Percentiles rank a stretch among this genome's conserved stretches.
Evolutionary conservation across 2,113 vertebrate genomes (phyloP).

Genomic region (Xenopus laevis): DNA sequence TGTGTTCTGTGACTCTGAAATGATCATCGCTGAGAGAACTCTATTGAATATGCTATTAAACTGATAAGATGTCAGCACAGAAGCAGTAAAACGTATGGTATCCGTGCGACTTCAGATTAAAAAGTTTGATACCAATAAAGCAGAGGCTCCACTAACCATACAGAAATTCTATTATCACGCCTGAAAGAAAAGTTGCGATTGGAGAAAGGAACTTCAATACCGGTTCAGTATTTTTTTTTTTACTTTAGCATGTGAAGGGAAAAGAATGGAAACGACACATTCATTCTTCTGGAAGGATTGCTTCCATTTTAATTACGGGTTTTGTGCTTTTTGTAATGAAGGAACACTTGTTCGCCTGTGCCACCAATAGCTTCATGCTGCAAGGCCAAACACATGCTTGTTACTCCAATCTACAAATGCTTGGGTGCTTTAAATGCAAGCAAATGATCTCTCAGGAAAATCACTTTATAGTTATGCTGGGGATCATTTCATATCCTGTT

Average conservation of each 20-base stretch:
- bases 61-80: constrained; percentile 15
- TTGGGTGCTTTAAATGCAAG: no score
- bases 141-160: constrained; percentile 2
- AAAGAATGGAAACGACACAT: not conserved
- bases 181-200: constrained; percentile 12
- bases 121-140: constrained; percentile 3
- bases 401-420: no score
- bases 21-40: constrained; percentile 31
- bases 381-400: not conserved
- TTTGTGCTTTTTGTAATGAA: not conserved
- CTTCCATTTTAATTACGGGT: constrained; percentile 2
- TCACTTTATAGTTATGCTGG: no score
- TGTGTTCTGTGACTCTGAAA: not conserved
- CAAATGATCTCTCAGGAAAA: no score
- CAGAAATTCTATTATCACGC: constrained; percentile 8
- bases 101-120: not conserved
- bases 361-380: not conserved
- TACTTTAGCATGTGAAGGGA: not conserved
- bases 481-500: no score
- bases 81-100: constrained; percentile 32
- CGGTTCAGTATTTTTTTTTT: not conserved
- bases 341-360: not conserved
- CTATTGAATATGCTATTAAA: constrained; percentile 10
- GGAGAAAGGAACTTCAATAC: constrained; percentile 2
- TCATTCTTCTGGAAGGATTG: constrained; percentile 13